These are phyloP conservation scores for Umimayanthus kanabou DNA, from an alignment of 92 coral and sea anemone species.

Conservation along the genomic window DNA sequence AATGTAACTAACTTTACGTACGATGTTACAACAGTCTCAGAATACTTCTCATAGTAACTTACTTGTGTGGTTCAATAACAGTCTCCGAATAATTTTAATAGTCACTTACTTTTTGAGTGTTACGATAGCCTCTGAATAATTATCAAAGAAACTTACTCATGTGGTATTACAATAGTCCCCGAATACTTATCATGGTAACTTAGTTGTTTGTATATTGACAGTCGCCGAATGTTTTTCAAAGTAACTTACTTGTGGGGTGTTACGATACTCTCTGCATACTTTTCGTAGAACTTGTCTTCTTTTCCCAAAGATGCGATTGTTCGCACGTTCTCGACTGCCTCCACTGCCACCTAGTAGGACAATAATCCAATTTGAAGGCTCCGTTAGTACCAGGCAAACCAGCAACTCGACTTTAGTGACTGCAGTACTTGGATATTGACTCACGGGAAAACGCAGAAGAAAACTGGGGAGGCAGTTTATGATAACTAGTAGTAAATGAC, in stretches of 20 bases:
- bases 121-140: neutral
- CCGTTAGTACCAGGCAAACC: neutral
- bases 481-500: no score
- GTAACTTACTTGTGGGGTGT: conserved; percentile 55
- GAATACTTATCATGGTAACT: conserved; percentile 22
- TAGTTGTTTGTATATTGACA: conserved; percentile 38
- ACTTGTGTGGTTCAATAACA: no score
- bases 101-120: neutral
- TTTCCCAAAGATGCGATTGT: conserved; percentile 86
- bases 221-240: neutral
- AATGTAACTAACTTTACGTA: neutral
- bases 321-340: conserved; percentile 86
- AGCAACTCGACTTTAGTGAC: neutral
- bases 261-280: conserved; percentile 39
- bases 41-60: conserved; percentile 20
- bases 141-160: conserved; percentile 38
- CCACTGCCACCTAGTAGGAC: conserved; percentile 82
- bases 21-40: neutral
- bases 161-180: conserved; percentile 41
- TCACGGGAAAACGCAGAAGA: neutral
- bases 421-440: neutral
- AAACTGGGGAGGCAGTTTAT: no score
- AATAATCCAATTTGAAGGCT: neutral
- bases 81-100: neutral
- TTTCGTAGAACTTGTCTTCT: conserved; percentile 75